Conservation (phyloP, 2,797 vertebrate species). For the Percopsis omiscomaycus region DNA sequence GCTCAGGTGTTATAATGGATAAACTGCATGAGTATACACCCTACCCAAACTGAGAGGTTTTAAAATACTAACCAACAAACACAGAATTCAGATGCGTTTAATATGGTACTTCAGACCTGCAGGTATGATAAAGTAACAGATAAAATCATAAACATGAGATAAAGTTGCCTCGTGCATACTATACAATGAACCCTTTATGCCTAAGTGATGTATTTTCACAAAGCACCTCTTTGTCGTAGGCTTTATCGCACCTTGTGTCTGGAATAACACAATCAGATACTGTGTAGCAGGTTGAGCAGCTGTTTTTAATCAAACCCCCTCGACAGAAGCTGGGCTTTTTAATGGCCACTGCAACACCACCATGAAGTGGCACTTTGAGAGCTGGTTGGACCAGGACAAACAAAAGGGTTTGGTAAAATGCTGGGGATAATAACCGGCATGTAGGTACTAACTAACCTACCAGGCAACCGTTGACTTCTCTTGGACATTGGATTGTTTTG, state of each 20-base stretch:
- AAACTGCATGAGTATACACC: too few species aligned
- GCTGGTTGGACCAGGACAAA: conserved; percentile 38
- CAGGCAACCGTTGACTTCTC: conserved; percentile 9
- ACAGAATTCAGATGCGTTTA: too few species aligned
- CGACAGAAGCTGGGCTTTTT: conserved; percentile 26
- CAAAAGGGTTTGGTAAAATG: conserved; percentile 14
- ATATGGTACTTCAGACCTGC: too few species aligned
- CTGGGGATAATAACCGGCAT: conserved; percentile 47
- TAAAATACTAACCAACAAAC: too few species aligned
- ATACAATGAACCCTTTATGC: conserved; percentile 20
- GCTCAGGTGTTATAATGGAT: too few species aligned
- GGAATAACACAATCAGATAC: conserved; percentile 46
- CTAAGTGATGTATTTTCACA: conserved; percentile 11
- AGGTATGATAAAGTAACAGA: too few species aligned
- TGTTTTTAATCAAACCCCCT: conserved; percentile 50
- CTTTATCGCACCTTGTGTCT: conserved; percentile 37
- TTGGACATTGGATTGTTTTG: not conserved
- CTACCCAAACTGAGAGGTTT: too few species aligned
- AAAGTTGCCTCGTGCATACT: not conserved
- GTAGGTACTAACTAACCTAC: conserved; percentile 31
- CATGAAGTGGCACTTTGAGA: conserved; percentile 42
- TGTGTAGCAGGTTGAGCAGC: conserved; percentile 48
- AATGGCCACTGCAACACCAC: conserved; percentile 43
- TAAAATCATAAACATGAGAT: too few species aligned
- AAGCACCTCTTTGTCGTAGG: conserved; percentile 35